Evolutionary conservation across 2,113 vertebrate species (phyloP).

Genomic region (Sprattus sprattus): DNA sequence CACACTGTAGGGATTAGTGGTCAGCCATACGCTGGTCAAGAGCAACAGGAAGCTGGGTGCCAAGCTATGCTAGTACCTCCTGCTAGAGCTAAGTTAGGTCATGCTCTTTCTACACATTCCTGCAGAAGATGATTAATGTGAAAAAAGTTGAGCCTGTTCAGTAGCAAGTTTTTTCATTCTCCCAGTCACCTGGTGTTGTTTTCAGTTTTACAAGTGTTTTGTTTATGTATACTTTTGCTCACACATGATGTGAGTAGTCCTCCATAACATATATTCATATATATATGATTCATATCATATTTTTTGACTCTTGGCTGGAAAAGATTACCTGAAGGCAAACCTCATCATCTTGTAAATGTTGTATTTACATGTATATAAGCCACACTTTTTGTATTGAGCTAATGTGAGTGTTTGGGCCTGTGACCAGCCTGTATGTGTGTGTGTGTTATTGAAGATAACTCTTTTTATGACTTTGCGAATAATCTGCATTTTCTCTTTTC

Average conservation of each 20-base stretch:
- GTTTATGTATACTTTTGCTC: not conserved
- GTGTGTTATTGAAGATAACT: conserved; percentile 40
- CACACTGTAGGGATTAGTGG: not conserved
- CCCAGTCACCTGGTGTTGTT: not conserved
- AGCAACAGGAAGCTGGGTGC: not conserved
- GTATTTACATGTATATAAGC: conserved; percentile 63
- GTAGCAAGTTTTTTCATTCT: not conserved
- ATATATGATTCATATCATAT: not conserved
- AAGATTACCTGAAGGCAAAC: not conserved
- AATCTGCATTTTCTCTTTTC: conserved; percentile 44
- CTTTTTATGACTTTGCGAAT: conserved; percentile 55
- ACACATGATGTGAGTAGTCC: not conserved
- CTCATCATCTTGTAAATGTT: conserved; percentile 58
- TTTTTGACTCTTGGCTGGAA: not conserved
- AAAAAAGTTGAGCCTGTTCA: not conserved
- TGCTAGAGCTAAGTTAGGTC: not conserved
- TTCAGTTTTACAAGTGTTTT: not conserved
- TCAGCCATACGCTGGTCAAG: not conserved
- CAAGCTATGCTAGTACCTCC: conserved; percentile 6
- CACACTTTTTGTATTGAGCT: conserved; percentile 49
- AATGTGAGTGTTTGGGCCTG: not conserved
- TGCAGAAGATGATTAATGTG: not conserved
- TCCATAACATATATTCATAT: not conserved
- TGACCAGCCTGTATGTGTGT: not conserved
- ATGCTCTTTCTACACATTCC: conserved; percentile 5